Percentiles rank a stretch among this genome's conserved stretches.
These are phyloP conservation scores for Diloba caeruleocephala DNA, from an alignment of 2,888 invertebrate species.

Conservation along the genomic window DNA sequence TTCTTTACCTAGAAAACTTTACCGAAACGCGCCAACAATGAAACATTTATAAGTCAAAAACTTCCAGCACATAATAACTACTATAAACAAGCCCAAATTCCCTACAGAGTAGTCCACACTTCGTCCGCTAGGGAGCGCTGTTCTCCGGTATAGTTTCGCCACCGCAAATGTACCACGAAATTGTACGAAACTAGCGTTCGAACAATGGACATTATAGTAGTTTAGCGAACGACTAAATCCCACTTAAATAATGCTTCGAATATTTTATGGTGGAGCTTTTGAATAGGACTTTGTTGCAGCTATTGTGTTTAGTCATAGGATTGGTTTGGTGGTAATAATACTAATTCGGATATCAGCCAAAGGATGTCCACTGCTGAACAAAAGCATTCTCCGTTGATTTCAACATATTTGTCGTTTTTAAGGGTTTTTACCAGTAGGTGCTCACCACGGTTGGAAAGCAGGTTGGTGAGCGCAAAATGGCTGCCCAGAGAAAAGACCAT, in stretches of 20 bases:
- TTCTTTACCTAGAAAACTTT: too few species aligned
- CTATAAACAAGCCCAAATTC: slow-evolving; percentile 48
- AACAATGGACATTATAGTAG: slow-evolving; percentile 73
- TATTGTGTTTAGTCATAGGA: slow-evolving; percentile 25
- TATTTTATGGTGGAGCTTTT: slow-evolving; percentile 51
- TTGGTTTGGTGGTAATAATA: slow-evolving; percentile 4
- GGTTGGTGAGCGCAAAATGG: too few species aligned
- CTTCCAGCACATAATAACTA: slow-evolving; percentile 36
- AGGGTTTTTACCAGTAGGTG: too few species aligned
- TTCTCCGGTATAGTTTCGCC: slow-evolving; percentile 52
- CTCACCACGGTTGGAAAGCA: too few species aligned
- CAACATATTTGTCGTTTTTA: too few species aligned
- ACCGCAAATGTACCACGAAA: slow-evolving; percentile 75
- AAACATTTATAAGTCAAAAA: slow-evolving; percentile 23
- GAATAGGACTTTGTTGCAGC: slow-evolving; percentile 40
- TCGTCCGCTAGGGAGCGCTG: slow-evolving; percentile 47
- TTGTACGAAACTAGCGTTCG: slow-evolving; percentile 68
- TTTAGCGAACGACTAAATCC: slow-evolving; percentile 73
- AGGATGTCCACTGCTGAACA: too few species aligned
- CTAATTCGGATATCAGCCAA: too few species aligned
- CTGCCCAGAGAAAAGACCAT: too few species aligned
- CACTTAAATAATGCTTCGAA: slow-evolving; percentile 66
- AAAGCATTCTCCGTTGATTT: too few species aligned
- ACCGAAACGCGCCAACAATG: neutral
- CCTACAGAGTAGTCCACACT: slow-evolving; percentile 44